Percentiles rank a stretch among this genome's conserved stretches.
phyloP scores from a whole-genome alignment of 2,888 invertebrate species.

The Cheiracanthium punctorium region DNA sequence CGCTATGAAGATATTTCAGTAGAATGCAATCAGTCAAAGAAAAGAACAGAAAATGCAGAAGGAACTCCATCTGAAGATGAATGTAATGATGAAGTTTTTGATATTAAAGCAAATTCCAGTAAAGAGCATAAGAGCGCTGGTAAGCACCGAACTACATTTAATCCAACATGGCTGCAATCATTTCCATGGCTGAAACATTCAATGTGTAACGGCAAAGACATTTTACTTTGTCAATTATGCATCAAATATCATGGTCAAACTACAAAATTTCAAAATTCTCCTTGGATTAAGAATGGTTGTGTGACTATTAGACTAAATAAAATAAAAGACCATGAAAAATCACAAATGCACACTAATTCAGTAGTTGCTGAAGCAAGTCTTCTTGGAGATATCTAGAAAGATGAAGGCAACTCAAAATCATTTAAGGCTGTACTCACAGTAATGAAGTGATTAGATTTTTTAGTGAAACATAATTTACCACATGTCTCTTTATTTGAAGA shows the following conservation, averaged over 20 bases:
- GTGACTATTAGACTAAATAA: neutral
- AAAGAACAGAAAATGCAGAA: no score
- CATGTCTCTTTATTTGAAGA: neutral
- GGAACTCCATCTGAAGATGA: no score
- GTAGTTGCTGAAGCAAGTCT: neutral
- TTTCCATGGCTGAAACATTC: neutral
- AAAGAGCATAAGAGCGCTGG: no score
- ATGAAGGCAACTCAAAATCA: neutral
- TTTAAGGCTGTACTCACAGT: neutral
- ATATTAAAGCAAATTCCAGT: no score
- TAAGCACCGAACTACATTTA: no score
- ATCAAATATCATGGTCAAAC: neutral
- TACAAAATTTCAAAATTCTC: neutral
- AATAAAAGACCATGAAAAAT: neutral
- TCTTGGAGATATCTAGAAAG: neutral
- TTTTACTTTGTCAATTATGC: neutral
- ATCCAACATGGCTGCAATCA: no score
- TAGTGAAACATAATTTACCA: constrained; percentile 1
- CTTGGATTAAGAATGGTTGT: neutral
- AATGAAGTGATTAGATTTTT: constrained; percentile 11
- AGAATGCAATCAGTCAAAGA: no score
- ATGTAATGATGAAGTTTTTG: no score
- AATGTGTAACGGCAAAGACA: neutral
- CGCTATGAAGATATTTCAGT: no score
- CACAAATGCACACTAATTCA: neutral